These are phyloP conservation scores for Reticulitermes speratus DNA, from an alignment of 1,140 invertebrate genomes.

Conservation along the genomic window DNA sequence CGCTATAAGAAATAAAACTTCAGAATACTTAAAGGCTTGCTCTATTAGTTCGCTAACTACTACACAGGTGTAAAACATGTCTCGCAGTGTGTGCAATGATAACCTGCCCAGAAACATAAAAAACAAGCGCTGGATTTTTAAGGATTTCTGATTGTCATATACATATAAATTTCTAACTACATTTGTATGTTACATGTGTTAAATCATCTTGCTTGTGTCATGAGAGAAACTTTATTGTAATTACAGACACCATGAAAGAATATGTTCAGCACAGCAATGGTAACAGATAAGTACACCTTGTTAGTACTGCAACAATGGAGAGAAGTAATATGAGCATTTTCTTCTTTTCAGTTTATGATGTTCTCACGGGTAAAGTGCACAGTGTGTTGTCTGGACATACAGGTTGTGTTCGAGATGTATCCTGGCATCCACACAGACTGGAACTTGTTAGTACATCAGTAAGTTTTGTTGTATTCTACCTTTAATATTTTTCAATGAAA, in stretches of 20 bases:
- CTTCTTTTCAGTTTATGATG: slow-evolving; percentile 72
- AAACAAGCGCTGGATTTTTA: too few relatives aligned
- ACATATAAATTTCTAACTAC: too few relatives aligned
- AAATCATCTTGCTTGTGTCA: background rate
- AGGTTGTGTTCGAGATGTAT: slow-evolving; percentile 76
- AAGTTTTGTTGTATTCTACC: slow-evolving; percentile 42
- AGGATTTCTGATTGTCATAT: too few relatives aligned
- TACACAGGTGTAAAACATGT: too few relatives aligned
- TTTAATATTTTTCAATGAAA: too few relatives aligned
- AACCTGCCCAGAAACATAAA: too few relatives aligned
- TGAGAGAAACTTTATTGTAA: background rate
- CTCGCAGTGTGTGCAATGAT: too few relatives aligned
- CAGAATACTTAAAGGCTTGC: too few relatives aligned
- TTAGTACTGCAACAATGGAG: background rate
- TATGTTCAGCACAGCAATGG: too few relatives aligned
- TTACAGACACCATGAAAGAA: too few relatives aligned
- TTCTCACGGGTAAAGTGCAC: slow-evolving; percentile 71
- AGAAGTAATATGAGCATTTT: slow-evolving; percentile 32
- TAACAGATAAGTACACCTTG: background rate
- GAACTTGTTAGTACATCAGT: slow-evolving; percentile 76
- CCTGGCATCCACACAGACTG: slow-evolving; percentile 78
- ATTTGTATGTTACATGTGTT: background rate
- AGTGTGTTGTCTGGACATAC: slow-evolving; percentile 64
- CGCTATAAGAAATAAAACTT: too few relatives aligned
- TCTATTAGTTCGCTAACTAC: too few relatives aligned